A percentile compares a stretch with the other conserved stretches of the same genome.
These are phyloP conservation scores for Nebria brevicollis DNA, from an alignment of 2,888 invertebrate species.

Conservation along the genomic window DNA sequence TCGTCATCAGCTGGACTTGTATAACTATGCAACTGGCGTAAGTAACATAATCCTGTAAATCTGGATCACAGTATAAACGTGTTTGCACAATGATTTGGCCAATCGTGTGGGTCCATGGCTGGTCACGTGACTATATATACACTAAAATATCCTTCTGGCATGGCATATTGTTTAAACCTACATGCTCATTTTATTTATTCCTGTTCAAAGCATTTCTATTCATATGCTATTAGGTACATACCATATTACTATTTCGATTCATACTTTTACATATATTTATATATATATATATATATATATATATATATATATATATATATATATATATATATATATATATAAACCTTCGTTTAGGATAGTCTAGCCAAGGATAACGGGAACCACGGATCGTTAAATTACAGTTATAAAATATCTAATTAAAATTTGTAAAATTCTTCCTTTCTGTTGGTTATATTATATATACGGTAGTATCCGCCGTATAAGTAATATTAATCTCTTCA, in stretches of 20 bases:
- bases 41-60: conserved; percentile 45
- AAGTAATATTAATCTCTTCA: conserved; percentile 47
- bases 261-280: no score
- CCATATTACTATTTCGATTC: no score
- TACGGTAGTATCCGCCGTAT: conserved; percentile 28
- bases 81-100: conserved; percentile 52
- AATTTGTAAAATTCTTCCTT: conserved; percentile 45
- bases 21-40: conserved; percentile 37
- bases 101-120: conserved; percentile 51
- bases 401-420: conserved; percentile 47
- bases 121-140: conserved; percentile 48
- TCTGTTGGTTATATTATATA: conserved; percentile 16
- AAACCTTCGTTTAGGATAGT: not conserved
- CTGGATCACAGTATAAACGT: conserved; percentile 48
- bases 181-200: no score
- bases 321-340: not conserved
- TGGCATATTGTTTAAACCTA: conserved; percentile 1
- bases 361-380: not conserved
- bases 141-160: not conserved
- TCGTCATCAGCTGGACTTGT: conserved; percentile 39
- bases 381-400: conserved; percentile 32
- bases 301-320: no score
- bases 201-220: not conserved
- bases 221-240: no score
- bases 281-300: no score